Percentiles rank a stretch among this genome's conserved stretches.
Conservation (phyloP, 1,140 invertebrate genomes). For the Drosophila sp. region DNA sequence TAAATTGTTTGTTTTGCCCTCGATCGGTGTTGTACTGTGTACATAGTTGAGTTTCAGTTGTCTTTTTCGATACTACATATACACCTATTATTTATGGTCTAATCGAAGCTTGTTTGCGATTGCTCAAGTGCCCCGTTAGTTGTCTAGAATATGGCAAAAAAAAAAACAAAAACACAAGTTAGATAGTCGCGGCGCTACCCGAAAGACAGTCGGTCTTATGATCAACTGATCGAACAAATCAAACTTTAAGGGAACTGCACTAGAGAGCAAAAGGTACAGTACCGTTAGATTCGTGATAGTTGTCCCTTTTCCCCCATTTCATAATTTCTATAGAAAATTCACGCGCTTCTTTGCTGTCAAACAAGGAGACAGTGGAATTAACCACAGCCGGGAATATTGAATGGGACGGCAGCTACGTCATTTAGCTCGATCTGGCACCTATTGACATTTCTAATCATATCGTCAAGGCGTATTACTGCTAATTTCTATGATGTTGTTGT, state of each 20-base stretch:
- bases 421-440: slow-evolving; percentile 45
- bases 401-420: slow-evolving; percentile 32
- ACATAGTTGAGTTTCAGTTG: slow-evolving; percentile 37
- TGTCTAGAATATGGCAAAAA: slow-evolving; percentile 34
- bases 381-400: slow-evolving; percentile 1
- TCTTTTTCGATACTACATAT: background rate
- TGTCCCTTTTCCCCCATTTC: background rate
- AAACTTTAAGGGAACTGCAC: background rate
- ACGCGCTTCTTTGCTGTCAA: slow-evolving; percentile 9
- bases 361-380: background rate
- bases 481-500: slow-evolving; percentile 46
- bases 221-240: background rate
- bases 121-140: slow-evolving; percentile 54
- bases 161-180: slow-evolving; percentile 24
- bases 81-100: slow-evolving; percentile 59
- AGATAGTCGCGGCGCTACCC: slow-evolving; percentile 21
- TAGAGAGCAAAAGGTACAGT: background rate
- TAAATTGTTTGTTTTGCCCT: slow-evolving; percentile 6
- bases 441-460: slow-evolving; percentile 79
- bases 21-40: background rate
- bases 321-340: background rate
- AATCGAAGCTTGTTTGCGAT: slow-evolving; percentile 74
- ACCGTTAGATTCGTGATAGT: background rate
- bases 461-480: slow-evolving; percentile 54
- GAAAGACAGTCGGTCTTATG: background rate